phyloP scores from a whole-genome alignment of 1,140 invertebrate genomes.

The Drosophila busckii region DNA sequence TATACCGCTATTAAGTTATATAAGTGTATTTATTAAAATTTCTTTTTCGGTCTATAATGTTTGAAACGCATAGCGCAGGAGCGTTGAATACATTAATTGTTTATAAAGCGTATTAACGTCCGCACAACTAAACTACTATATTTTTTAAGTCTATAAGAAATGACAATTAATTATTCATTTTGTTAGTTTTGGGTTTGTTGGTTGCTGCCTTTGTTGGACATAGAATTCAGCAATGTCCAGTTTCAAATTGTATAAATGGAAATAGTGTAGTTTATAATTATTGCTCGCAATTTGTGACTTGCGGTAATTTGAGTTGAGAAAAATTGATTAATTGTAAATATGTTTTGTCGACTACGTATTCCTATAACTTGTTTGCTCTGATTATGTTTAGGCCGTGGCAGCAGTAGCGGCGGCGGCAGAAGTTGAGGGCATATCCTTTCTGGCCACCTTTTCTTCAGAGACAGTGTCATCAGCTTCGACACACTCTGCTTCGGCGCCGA shows the following conservation, averaged over 20 bases:
- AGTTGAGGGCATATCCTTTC: slow-evolving; percentile 38
- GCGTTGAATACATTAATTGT: slow-evolving; percentile 16
- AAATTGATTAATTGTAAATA: slow-evolving; percentile 47
- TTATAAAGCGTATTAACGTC: slow-evolving; percentile 27
- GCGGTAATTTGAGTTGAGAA: slow-evolving; percentile 52
- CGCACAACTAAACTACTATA: slow-evolving; percentile 48
- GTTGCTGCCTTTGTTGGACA: slow-evolving; percentile 42
- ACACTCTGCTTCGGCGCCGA: slow-evolving; percentile 73
- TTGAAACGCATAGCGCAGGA: slow-evolving; percentile 38
- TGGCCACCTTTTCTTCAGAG: slow-evolving; percentile 68
- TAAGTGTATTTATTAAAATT: slow-evolving; percentile 66
- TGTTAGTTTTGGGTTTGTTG: slow-evolving; percentile 36
- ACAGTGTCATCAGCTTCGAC: slow-evolving; percentile 64
- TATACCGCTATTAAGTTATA: slow-evolving; percentile 22
- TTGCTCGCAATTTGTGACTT: slow-evolving; percentile 22
- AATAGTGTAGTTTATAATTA: slow-evolving; percentile 53
- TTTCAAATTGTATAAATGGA: slow-evolving; percentile 43
- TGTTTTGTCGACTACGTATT: slow-evolving; percentile 49
- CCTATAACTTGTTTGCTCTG: slow-evolving; percentile 24
- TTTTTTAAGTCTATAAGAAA: slow-evolving; percentile 46
- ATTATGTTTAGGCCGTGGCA: slow-evolving; percentile 29
- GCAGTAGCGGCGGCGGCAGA: slow-evolving; percentile 8
- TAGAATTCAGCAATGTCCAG: slow-evolving; percentile 18
- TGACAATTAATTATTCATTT: slow-evolving; percentile 41
- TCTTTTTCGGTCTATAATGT: slow-evolving; percentile 36